Base-by-base conservation (phyloP, 2,888 invertebrate species). In the Nomada lathburiana region DNA sequence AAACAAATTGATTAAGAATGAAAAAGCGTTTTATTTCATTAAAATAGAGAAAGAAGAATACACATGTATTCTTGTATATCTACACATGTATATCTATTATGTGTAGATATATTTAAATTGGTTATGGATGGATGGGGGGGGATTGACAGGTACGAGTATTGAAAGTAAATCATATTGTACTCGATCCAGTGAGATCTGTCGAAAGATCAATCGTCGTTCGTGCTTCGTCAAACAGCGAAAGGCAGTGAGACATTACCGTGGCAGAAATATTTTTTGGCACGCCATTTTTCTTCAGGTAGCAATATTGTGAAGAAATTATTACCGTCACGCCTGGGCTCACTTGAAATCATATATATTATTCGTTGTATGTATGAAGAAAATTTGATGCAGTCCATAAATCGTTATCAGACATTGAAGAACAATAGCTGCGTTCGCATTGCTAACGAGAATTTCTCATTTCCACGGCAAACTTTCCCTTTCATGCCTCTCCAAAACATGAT, bases 1-100 rank as follows among this genome's bases (percentile, higher is more conserved):
- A 53, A n/a, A 53, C n/a, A 13, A 53, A 53, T 53, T 53, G n/a
- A n/a, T n/a, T n/a, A 53, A n/a, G 52, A 53, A n/a, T 53, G 18
- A 18, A 53, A 53, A n/a, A 53, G 7, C 36, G 36, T 36, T 36
- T 36, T 0, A 47, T 47, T 16, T 47, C 11, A 47, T 47, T 11
- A 16, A 13, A 47, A 47, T 47, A 47, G 47, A 47, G 7, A 36
- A 47, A 1, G 3, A 47, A 47, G 47, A 11, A 47, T 36, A 36
- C 36, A 36, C 36, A 1, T 36, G 1, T 36, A 36, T 7, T 7
- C n/a, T n/a, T n/a, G n/a, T n/a, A n/a, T n/a, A n/a, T n/a, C n/a
- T n/a, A n/a, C n/a, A n/a, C n/a, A n/a, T n/a, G n/a, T n/a, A n/a
- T n/a, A n/a, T n/a, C n/a, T n/a, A n/a, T n/a, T 7, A 36, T 36